These are phyloP conservation scores for Pseudanteris insignis DNA, from an alignment of 2,888 invertebrate genomes.

Conservation along the genomic window DNA sequence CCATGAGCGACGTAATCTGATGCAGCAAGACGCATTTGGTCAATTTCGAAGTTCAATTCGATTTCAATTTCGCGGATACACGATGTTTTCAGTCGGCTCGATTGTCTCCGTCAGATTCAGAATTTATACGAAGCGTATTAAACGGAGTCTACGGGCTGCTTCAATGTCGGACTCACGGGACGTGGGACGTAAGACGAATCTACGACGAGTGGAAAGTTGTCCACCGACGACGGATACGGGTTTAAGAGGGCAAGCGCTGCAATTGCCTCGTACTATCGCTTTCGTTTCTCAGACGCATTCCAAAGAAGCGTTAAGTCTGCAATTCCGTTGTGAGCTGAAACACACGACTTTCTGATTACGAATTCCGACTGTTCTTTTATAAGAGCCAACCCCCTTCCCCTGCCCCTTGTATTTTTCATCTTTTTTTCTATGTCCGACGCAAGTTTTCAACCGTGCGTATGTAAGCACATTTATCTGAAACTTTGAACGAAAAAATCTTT, in stretches of 20 bases:
- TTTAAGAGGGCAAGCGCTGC: slow-evolving; percentile 6
- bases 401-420: too few species aligned
- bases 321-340: slow-evolving; percentile 28
- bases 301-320: slow-evolving; percentile 35
- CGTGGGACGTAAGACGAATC: too few species aligned
- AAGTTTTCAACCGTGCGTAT: too few species aligned
- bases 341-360: slow-evolving; percentile 37
- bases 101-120: slow-evolving; percentile 31
- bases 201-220: slow-evolving; percentile 29
- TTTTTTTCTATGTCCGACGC: too few species aligned
- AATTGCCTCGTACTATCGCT: slow-evolving; percentile 23
- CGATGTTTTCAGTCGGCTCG: slow-evolving; percentile 25
- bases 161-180: too few species aligned
- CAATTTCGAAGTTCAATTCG: too few species aligned
- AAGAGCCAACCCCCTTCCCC: too few species aligned
- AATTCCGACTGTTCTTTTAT: slow-evolving; percentile 37
- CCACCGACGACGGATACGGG: slow-evolving; percentile 17
- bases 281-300: slow-evolving; percentile 25
- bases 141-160: slow-evolving; percentile 31
- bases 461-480: too few species aligned
- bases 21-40: too few species aligned
- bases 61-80: slow-evolving; percentile 35
- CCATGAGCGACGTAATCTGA: too few species aligned
- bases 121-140: slow-evolving; percentile 34
- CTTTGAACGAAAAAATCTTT: too few species aligned